A percentile compares a stretch with the other conserved stretches of the same genome.
These are phyloP conservation scores for Pachyrhynchus sulphureomaculatus DNA, from an alignment of 1,140 invertebrate genomes.

Conservation along the genomic window DNA sequence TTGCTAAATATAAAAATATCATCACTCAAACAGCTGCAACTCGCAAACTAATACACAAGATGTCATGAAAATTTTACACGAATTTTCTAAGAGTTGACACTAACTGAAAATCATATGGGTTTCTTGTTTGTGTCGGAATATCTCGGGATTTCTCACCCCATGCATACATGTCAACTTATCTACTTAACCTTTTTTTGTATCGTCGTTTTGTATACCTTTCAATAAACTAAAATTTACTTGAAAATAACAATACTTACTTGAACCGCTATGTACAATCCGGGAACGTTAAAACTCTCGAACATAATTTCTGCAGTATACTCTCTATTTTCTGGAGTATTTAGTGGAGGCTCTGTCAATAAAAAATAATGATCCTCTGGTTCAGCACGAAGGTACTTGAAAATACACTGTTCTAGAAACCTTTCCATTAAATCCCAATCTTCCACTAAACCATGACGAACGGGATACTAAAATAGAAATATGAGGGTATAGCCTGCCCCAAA, in stretches of 20 bases:
- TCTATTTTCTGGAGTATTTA: conserved; percentile 99
- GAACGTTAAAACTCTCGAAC: conserved; percentile 99
- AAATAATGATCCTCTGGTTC: conserved; percentile 99
- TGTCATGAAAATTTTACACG: too few relatives aligned
- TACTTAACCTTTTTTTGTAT: too few relatives aligned
- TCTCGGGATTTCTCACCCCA: too few relatives aligned
- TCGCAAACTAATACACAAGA: too few relatives aligned
- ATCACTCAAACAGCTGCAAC: too few relatives aligned
- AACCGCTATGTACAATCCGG: conserved; percentile 97
- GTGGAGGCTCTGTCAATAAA: conserved; percentile 96
- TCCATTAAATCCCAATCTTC: conserved; percentile 99
- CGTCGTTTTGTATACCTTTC: too few relatives aligned
- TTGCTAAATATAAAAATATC: too few relatives aligned
- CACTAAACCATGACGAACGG: conserved; percentile 97
- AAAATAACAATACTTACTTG: conserved; percentile 55
- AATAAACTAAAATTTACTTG: too few relatives aligned
- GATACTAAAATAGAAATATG: conserved; percentile 71
- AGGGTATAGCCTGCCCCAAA: neutral
- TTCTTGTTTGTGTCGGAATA: too few relatives aligned
- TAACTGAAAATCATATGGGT: too few relatives aligned
- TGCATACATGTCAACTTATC: too few relatives aligned
- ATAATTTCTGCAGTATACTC: conserved; percentile 99
- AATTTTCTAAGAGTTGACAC: too few relatives aligned
- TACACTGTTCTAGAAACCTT: conserved; percentile 96
- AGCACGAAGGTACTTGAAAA: conserved; percentile 97